Percentiles rank a stretch among this genome's conserved stretches.
phyloP scores from a whole-genome alignment of 2,113 vertebrate species.

The Pelvicachromis taeniatus region DNA sequence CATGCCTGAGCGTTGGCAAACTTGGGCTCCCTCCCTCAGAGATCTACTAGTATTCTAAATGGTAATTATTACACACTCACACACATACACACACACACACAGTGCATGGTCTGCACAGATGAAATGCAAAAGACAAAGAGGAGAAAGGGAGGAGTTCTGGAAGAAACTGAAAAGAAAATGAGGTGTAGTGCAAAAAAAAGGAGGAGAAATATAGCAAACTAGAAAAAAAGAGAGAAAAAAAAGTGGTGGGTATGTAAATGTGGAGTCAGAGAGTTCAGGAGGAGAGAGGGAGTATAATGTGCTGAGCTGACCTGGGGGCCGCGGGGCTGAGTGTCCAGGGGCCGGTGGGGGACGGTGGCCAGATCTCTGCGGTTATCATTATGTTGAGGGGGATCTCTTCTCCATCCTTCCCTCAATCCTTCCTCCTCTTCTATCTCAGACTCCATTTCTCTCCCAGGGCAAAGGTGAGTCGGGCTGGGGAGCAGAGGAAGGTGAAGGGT shows the following conservation, averaged over 20 bases:
- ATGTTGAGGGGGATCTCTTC: slow-evolving; percentile 76
- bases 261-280: slow-evolving; percentile 72
- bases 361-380: slow-evolving; percentile 73
- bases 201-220: slow-evolving; percentile 14
- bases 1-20: slow-evolving; percentile 66
- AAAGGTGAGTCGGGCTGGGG: slow-evolving; percentile 72
- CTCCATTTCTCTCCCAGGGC: slow-evolving; percentile 75
- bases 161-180: slow-evolving; percentile 36
- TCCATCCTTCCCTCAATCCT: not conserved
- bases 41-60: slow-evolving; percentile 78
- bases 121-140: slow-evolving; percentile 63
- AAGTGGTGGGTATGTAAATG: slow-evolving; percentile 71
- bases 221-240: slow-evolving; percentile 13
- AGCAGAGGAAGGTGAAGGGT: slow-evolving; percentile 54
- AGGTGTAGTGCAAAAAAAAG: slow-evolving; percentile 15
- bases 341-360: slow-evolving; percentile 65
- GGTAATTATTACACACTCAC: slow-evolving; percentile 72
- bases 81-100: slow-evolving; percentile 30
- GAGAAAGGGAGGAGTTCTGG: slow-evolving; percentile 37
- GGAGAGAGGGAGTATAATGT: slow-evolving; percentile 69
- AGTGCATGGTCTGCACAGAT: slow-evolving; percentile 47
- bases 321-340: slow-evolving; percentile 67
- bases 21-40: slow-evolving; percentile 62
- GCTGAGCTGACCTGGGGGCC: slow-evolving; percentile 75
- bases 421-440: slow-evolving; percentile 26